Evolutionary conservation across 1,140 invertebrate species (phyloP).

Genomic region (Hormaphis cornu): DNA sequence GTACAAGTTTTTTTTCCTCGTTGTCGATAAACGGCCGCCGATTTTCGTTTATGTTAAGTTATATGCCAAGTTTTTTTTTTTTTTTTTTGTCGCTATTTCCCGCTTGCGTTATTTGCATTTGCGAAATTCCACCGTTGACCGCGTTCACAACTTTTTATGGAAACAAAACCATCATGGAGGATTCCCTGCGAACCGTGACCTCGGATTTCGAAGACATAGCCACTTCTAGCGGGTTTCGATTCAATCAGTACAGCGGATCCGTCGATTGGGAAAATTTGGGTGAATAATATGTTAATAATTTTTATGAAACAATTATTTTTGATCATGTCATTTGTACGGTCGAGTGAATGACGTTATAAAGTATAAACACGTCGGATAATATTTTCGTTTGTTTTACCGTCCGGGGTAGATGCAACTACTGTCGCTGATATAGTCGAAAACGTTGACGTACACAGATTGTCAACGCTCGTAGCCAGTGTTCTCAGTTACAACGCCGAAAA

Average conservation of each 20-base stretch:
- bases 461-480: slow-evolving; percentile 1
- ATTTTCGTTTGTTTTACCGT: background rate
- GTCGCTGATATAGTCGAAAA: background rate
- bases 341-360: no score
- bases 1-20: no score
- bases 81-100: no score
- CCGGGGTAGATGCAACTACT: background rate
- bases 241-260: background rate
- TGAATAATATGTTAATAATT: no score
- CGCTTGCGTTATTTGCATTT: no score
- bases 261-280: slow-evolving; percentile 7
- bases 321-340: no score
- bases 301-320: no score
- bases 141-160: no score
- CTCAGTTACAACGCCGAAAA: slow-evolving; percentile 8
- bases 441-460: background rate
- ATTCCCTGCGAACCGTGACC: background rate
- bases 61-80: no score
- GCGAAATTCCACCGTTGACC: no score
- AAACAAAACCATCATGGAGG: slow-evolving; percentile 7
- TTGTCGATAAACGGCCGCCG: no score
- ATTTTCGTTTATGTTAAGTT: no score
- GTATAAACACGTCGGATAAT: background rate
- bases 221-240: background rate
- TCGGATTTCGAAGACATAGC: background rate